Base-by-base conservation (phyloP, 1,140 invertebrate genomes). In the Euura lappo region DNA sequence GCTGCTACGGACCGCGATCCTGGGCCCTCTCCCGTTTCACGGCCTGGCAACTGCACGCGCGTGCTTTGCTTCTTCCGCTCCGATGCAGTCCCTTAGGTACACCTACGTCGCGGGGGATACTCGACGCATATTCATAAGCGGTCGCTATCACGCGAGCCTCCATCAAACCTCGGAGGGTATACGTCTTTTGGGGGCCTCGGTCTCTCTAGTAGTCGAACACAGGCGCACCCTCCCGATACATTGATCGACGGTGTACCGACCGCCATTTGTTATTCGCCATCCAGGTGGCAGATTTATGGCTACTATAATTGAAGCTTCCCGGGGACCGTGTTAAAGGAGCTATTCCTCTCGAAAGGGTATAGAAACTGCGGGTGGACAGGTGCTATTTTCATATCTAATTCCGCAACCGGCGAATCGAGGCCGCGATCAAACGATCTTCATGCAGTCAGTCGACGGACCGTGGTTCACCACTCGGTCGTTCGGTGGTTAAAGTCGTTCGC, bases 41-140 rank as follows among this genome's bases (percentile, higher is more conserved):
- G 71, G 75, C 77, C 69, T 76, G 77, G 77, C 75, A 78, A 78
- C 77, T 28, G 75, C 74, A 72, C 76, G 65, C 69, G 65, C 65
- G 13, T 11, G 42, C 44, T 45, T n/a, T 43, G 43, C 42, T 13
- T 65, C 66, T 44, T 28, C 5, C 65, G 65, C 6, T 13, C 8
- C 6, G 6, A 8, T 28, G 7, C 6, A 7, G n/a, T 67, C 65
- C 47, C 11, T 8, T 6, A n/a, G 51, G 51, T 60, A 60, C 47
- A 64, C 70, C 13, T 11, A 44, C 60, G 13, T 3, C 3, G 28
- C 44, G 10, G 45, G 44, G 51, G 28, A 46, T 2, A 70, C 73
- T 77, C 76, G 75, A 73, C 68, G 75, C 72, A 72, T 72, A 78
- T 75, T 78, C 74, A 72, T 73, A 74, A 77, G 72, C 79, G 75